phyloP scores from a whole-genome alignment of 1,140 invertebrate genomes.

The Parapsyche elsis region DNA sequence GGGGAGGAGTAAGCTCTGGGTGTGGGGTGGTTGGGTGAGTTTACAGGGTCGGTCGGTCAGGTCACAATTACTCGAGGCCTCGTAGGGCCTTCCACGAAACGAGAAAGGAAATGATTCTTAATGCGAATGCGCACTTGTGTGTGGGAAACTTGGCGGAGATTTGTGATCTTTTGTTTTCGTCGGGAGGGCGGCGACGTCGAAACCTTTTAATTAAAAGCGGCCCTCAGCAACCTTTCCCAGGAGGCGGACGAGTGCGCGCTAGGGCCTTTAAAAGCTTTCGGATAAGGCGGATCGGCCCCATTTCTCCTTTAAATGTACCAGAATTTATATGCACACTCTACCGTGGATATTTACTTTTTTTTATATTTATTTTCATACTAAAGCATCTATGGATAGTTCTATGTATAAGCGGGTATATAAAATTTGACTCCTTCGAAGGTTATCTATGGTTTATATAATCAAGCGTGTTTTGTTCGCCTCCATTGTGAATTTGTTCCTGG shows the following conservation, averaged over 20 bases:
- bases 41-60: slow-evolving; percentile 36
- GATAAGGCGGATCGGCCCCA: slow-evolving; percentile 47
- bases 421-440: no score
- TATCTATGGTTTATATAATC: no score
- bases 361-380: no score
- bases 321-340: slow-evolving; percentile 4
- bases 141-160: slow-evolving; percentile 49
- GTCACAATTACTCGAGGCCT: slow-evolving; percentile 43
- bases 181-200: slow-evolving; percentile 18
- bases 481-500: no score
- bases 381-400: no score
- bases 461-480: no score
- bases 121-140: slow-evolving; percentile 49
- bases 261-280: slow-evolving; percentile 51
- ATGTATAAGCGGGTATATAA: no score
- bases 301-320: slow-evolving; percentile 39
- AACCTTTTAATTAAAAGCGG: slow-evolving; percentile 55
- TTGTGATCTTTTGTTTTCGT: slow-evolving; percentile 56
- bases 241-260: not conserved
- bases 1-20: no score
- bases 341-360: no score
- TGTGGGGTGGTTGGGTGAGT: slow-evolving; percentile 10
- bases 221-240: not conserved
- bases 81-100: slow-evolving; percentile 32
- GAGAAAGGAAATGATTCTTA: slow-evolving; percentile 50